Base-by-base conservation (phyloP, 2,113 vertebrate genomes). In the Tupaia chinensis region DNA sequence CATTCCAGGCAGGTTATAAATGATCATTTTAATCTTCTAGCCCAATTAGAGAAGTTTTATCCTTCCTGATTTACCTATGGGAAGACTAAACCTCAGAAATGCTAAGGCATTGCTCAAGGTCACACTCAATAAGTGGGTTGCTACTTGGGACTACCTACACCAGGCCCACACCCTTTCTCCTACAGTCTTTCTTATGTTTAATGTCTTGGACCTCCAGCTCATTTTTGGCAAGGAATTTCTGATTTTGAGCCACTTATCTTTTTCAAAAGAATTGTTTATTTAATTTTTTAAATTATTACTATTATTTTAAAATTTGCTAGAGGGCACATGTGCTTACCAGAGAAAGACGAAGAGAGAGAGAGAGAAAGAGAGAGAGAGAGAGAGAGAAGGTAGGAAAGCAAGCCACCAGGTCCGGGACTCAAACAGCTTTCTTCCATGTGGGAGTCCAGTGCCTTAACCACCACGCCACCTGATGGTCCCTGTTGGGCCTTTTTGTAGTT, bases 181-280 rank as follows among this genome's bases (percentile, higher is more conserved):
- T n/a, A 2, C 11, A 0, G 7, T 87, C 5, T 79, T 70, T 19
- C 3, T 53, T 44, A 3, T 44, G 44, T 44, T 44, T 3, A 44
- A 44, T 44, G 44, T 44, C 66, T 27, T 25, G 2, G 19, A 29
- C 29, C 25, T 87, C 90, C 25, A 56, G 60, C 14, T 80, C 29
- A 72, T 87, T 63, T 63, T 32, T 74, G 56, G 32, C n/a, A 32
- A 94, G 34, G 63, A 73, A 58, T 89, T 78, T 96, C 89, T 91
- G 61, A 19, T 54, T 85, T 92, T 54, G 60, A 70, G 70, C n/a
- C 9, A 74, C n/a, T 20, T 83, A 32, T 53, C 78, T 44, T 44
- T 44, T 44, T 44, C 44, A 44, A 44, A 44, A 44, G 44, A 44
- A 44, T 44, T 44, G 44, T 44, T 3, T 44, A 44, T 44, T 44